phyloP scores from a whole-genome alignment of 2,888 invertebrate genomes.

The Argynnis bischoffii region DNA sequence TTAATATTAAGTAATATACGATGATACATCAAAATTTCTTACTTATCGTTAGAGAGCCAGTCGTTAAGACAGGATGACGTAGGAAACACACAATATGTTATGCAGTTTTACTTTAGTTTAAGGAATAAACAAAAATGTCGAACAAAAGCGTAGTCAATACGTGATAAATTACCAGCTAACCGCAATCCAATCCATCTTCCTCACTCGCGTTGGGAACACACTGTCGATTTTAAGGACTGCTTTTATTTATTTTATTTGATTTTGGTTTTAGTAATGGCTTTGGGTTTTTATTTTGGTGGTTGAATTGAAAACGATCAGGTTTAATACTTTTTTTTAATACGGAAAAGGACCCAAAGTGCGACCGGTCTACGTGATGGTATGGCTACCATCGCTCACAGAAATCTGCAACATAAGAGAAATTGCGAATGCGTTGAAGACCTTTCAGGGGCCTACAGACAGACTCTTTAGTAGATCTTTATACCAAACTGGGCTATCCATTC shows the following conservation, averaged over 20 bases:
- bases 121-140: conserved; percentile 52
- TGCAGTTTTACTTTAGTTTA: conserved; percentile 19
- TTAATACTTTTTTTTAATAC: too few relatives aligned
- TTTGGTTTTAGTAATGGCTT: not conserved
- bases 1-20: too few relatives aligned
- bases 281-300: too few relatives aligned
- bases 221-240: conserved; percentile 2
- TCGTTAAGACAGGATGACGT: conserved; percentile 7
- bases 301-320: too few relatives aligned
- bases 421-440: too few relatives aligned
- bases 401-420: too few relatives aligned
- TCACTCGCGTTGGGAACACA: conserved; percentile 10
- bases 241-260: not conserved
- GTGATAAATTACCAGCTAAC: conserved; percentile 61
- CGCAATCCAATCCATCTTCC: conserved; percentile 59
- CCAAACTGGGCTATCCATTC: too few relatives aligned
- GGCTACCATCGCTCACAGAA: too few relatives aligned
- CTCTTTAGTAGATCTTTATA: too few relatives aligned
- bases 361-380: too few relatives aligned
- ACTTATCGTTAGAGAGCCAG: not conserved
- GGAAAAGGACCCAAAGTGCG: too few relatives aligned
- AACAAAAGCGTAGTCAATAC: conserved; percentile 54
- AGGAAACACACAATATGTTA: conserved; percentile 16
- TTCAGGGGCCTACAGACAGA: too few relatives aligned
- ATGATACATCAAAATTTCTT: not conserved